phyloP scores from a whole-genome alignment of 2,888 invertebrate species.

The Caprella mutica region DNA sequence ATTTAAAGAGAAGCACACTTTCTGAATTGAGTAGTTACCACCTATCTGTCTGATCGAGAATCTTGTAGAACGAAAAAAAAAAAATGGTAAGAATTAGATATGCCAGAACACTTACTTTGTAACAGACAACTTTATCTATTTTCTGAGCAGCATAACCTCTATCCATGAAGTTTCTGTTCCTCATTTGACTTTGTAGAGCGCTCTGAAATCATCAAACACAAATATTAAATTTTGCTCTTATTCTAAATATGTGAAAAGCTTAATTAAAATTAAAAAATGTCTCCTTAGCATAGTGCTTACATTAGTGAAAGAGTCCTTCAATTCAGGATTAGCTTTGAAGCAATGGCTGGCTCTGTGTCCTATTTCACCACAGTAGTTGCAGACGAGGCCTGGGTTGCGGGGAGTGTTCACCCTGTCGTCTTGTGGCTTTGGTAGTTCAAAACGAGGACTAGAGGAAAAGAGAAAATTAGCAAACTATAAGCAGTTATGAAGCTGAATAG shows the following conservation, averaged over 20 bases:
- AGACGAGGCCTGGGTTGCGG: constrained; percentile 66
- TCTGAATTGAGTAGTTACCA: too few relatives aligned
- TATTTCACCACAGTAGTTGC: constrained; percentile 92
- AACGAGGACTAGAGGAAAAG: constrained; percentile 54
- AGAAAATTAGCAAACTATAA: too few relatives aligned
- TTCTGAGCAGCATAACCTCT: too few relatives aligned
- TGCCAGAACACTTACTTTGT: constrained; percentile 19
- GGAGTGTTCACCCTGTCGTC: constrained; percentile 68
- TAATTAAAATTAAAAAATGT: too few relatives aligned
- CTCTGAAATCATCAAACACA: too few relatives aligned
- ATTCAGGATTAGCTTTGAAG: constrained; percentile 66
- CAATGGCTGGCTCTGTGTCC: constrained; percentile 95
- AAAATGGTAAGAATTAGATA: background rate
- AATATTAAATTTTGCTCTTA: too few relatives aligned
- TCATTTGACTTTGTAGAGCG: too few relatives aligned
- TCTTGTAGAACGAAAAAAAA: background rate
- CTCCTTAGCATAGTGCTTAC: background rate
- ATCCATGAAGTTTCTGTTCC: too few relatives aligned
- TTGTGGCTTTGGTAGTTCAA: constrained; percentile 81
- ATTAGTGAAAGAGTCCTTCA: constrained; percentile 32
- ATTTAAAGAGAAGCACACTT: too few relatives aligned
- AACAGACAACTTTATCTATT: constrained; percentile 32
- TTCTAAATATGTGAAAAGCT: too few relatives aligned
- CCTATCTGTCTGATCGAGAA: background rate
- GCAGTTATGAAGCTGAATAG: too few relatives aligned